Percentiles rank a stretch among this genome's conserved stretches.
Conservation (phyloP, 2,888 invertebrate genomes). For the Microdon myrmicae region DNA sequence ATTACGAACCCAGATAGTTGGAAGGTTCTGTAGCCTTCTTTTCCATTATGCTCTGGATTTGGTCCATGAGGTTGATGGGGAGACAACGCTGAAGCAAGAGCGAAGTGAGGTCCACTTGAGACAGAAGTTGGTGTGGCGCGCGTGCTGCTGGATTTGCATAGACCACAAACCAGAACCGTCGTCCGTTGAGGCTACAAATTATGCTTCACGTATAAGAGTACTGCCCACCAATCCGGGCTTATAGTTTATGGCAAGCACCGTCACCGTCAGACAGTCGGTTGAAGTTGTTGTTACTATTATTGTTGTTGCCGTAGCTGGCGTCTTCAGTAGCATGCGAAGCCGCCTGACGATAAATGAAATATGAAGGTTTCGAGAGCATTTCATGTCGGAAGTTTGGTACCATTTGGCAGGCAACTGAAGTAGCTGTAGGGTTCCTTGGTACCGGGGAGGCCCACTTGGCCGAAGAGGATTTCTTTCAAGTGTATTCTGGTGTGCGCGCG, state of each 20-base stretch:
- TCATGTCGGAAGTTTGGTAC: conserved; percentile 44
- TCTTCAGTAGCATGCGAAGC: conserved; percentile 2
- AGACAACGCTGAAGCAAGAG: no score
- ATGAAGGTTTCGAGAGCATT: conserved; percentile 47
- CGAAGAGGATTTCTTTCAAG: no score
- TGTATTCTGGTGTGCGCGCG: conserved; percentile 9
- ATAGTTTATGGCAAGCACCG: conserved; percentile 5
- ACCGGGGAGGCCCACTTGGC: conserved; percentile 24
- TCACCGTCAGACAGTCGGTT: conserved; percentile 1
- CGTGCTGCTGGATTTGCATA: conserved; percentile 47
- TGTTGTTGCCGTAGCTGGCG: conserved; percentile 14
- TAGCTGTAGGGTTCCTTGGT: conserved; percentile 26
- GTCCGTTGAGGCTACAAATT: conserved; percentile 40
- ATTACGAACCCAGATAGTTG: conserved; percentile 32
- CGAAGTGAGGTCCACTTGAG: no score
- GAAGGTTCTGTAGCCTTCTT: conserved; percentile 7
- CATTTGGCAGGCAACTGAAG: conserved; percentile 31
- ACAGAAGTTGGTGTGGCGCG: conserved; percentile 19
- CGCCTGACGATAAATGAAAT: conserved; percentile 45
- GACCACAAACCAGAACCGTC: conserved; percentile 27
- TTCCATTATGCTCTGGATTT: conserved; percentile 30
- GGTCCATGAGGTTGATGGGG: no score
- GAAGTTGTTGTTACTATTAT: conserved; percentile 10
- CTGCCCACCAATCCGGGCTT: conserved; percentile 18
- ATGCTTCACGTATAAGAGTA: conserved; percentile 15